A percentile compares a stretch with the other conserved stretches of the same genome.
phyloP scores from a whole-genome alignment of 37 sponge, comb jelly and placozoan genomes.

The Beroe forskalii region DNA sequence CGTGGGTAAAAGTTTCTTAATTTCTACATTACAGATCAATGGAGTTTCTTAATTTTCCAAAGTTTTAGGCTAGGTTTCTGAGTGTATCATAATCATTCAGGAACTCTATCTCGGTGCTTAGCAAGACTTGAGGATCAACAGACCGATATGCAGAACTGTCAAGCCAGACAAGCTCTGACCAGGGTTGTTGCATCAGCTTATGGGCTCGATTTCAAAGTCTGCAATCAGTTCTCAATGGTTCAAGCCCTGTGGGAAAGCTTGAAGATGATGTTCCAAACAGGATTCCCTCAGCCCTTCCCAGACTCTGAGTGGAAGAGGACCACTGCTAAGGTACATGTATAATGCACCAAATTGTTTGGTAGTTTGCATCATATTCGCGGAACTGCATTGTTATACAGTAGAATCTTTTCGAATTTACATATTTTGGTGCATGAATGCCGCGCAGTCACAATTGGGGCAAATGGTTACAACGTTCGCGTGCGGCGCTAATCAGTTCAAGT shows the following conservation, averaged over 20 bases:
- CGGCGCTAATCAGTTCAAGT: not conserved
- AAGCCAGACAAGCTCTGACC: conserved; percentile 46
- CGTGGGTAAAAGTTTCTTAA: no score
- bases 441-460: no score
- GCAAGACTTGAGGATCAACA: conserved; percentile 49
- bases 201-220: conserved; percentile 19
- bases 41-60: no score
- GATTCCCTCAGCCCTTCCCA: conserved; percentile 50
- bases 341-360: not conserved
- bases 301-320: conserved; percentile 50
- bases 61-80: no score
- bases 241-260: conserved; percentile 60
- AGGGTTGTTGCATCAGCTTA: conserved; percentile 32
- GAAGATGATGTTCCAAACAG: conserved; percentile 59
- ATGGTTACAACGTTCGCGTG: no score
- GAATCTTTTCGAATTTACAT: not conserved
- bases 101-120: conserved; percentile 43
- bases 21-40: no score
- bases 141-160: conserved; percentile 7
- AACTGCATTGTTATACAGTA: not conserved
- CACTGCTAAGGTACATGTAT: conserved; percentile 60
- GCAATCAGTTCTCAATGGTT: conserved; percentile 36
- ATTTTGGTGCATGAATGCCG: no score
- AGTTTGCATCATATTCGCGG: not conserved
- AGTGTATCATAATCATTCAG: no score